Evolutionary conservation across 2,888 invertebrate genomes (phyloP).

Genomic region (Ochropleura leucogaster): DNA sequence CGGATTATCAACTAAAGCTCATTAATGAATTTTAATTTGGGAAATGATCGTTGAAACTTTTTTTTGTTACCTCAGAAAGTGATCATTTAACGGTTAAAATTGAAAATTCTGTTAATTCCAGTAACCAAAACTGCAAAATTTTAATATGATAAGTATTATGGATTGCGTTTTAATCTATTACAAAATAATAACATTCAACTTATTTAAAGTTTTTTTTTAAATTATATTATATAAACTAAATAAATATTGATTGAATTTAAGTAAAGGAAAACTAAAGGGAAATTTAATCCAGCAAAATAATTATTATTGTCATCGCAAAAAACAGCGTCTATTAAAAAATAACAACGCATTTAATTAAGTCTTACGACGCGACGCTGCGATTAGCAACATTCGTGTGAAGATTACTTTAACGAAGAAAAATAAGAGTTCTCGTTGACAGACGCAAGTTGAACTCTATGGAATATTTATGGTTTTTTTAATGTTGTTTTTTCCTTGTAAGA

Average conservation of each 20-base stretch:
- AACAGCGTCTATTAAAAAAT: too few relatives aligned
- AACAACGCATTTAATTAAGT: slow-evolving; percentile 8
- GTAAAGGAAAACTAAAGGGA: neutral
- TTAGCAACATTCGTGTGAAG: slow-evolving; percentile 32
- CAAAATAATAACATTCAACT: neutral
- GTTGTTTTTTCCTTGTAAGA: slow-evolving; percentile 46
- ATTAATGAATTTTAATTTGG: too few relatives aligned
- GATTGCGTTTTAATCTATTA: neutral
- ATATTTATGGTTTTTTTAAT: slow-evolving; percentile 41
- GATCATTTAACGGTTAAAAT: neutral
- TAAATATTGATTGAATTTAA: neutral
- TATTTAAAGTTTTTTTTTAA: too few relatives aligned
- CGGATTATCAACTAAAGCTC: too few relatives aligned
- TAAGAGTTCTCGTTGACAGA: slow-evolving; percentile 54
- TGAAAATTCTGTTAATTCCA: neutral
- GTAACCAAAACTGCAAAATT: neutral
- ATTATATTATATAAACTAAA: too few relatives aligned
- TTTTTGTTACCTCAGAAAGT: too few relatives aligned
- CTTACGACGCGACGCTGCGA: slow-evolving; percentile 15
- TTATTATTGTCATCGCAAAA: too few relatives aligned
- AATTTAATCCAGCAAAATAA: neutral
- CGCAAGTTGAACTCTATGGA: slow-evolving; percentile 19
- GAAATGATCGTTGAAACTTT: too few relatives aligned
- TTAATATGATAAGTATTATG: too few relatives aligned
- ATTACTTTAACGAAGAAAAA: slow-evolving; percentile 16